Evolutionary conservation across 1,140 invertebrate species (phyloP).

Genomic region (Zaprionus lachaisei): DNA sequence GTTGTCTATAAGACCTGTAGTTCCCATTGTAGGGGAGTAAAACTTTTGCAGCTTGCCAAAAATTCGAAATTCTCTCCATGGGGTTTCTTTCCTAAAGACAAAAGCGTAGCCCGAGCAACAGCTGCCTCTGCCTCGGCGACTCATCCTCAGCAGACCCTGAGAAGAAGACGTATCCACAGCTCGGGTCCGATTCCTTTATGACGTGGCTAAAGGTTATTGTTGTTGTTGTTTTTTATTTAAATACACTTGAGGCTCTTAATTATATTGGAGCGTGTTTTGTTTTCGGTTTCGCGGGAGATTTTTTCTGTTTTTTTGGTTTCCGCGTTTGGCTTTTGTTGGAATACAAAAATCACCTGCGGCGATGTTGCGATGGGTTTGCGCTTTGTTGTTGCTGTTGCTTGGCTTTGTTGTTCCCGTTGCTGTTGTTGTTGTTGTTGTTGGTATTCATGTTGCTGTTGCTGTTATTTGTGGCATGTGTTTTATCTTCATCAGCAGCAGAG

Average conservation of each 20-base stretch:
- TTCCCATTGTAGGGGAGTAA: constrained; percentile 31
- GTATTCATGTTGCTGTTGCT: constrained; percentile 5
- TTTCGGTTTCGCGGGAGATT: constrained; percentile 21
- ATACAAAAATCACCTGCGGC: constrained; percentile 73
- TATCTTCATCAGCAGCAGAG: constrained; percentile 70
- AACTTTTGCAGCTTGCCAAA: constrained; percentile 74
- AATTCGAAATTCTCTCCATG: constrained; percentile 54
- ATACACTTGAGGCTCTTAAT: constrained; percentile 76
- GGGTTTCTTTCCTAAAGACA: constrained; percentile 43
- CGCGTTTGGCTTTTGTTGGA: constrained; percentile 28
- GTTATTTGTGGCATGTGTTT: constrained; percentile 72
- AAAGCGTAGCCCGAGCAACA: constrained; percentile 52
- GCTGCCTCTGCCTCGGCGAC: constrained; percentile 64
- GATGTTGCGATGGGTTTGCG: constrained; percentile 40
- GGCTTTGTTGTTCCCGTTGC: constrained; percentile 9
- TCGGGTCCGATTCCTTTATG: constrained; percentile 46
- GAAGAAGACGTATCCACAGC: not conserved
- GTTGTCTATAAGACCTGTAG: not conserved
- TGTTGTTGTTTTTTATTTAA: constrained; percentile 66
- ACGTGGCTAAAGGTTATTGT: constrained; percentile 34
- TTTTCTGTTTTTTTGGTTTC: constrained; percentile 22
- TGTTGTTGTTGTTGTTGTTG: not conserved
- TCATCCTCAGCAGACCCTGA: constrained; percentile 22
- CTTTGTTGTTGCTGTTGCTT: constrained; percentile 15
- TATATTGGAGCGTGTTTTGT: constrained; percentile 67